These are phyloP conservation scores for Tympanuchus pallidicinctus DNA, from an alignment of 2,113 vertebrate species.

Conservation along the genomic window DNA sequence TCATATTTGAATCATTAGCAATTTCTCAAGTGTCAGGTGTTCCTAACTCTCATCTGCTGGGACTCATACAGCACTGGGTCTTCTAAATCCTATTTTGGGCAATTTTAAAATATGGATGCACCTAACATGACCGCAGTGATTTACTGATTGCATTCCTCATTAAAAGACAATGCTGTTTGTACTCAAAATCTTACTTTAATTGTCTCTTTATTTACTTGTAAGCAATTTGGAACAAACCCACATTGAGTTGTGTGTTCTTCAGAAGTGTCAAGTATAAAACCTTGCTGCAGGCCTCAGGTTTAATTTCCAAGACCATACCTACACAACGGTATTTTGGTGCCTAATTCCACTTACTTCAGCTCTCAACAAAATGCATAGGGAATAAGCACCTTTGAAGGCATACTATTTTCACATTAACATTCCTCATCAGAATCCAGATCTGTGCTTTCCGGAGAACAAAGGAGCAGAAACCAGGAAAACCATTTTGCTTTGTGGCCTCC, in stretches of 20 bases:
- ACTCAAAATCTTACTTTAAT: neutral
- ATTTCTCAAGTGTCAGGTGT: slow-evolving; percentile 24
- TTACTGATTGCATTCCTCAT: slow-evolving; percentile 31
- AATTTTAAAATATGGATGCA: slow-evolving; percentile 33
- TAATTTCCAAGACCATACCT: neutral
- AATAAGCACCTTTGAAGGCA: neutral
- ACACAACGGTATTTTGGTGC: neutral
- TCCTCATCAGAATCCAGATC: neutral
- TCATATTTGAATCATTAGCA: slow-evolving; percentile 13
- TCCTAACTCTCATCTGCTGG: slow-evolving; percentile 8
- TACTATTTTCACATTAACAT: neutral
- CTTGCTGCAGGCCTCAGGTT: neutral
- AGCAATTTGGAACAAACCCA: neutral
- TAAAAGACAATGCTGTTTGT: neutral
- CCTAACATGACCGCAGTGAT: neutral
- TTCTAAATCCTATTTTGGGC: slow-evolving; percentile 16
- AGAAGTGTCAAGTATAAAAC: neutral
- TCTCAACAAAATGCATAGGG: neutral
- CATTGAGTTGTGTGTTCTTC: neutral
- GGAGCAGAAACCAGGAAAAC: neutral
- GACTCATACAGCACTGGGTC: neutral
- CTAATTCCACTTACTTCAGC: neutral
- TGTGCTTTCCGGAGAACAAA: neutral
- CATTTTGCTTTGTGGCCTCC: neutral
- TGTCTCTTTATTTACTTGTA: slow-evolving; percentile 1